Evolutionary conservation across 2,113 vertebrate genomes (phyloP).

Genomic region (Brachyhypopomus gauderio): DNA sequence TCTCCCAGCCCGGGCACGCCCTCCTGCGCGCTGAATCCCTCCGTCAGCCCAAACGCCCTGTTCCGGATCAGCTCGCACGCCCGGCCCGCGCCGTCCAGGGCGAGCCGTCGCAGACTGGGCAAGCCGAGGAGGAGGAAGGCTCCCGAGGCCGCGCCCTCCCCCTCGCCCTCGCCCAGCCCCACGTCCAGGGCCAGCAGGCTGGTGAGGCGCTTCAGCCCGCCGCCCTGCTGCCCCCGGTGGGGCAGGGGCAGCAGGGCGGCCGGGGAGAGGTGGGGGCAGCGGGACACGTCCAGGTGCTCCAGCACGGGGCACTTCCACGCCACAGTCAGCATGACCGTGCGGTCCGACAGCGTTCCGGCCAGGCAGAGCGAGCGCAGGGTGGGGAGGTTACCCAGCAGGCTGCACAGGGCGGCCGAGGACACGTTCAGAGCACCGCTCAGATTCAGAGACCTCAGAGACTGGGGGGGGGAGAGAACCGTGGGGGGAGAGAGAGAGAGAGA

Average conservation of each 20-base stretch:
- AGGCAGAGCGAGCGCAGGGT: constrained; percentile 68
- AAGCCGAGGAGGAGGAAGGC: constrained; percentile 71
- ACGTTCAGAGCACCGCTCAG: constrained; percentile 69
- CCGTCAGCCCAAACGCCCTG: constrained; percentile 52
- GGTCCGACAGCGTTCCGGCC: constrained; percentile 65
- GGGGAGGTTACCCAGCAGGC: constrained; percentile 63
- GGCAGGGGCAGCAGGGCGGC: constrained; percentile 59
- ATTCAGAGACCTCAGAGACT: constrained; percentile 70
- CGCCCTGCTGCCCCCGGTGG: background rate
- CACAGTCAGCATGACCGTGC: constrained; percentile 57
- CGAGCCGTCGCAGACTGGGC: constrained; percentile 65
- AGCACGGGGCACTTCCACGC: constrained; percentile 57
- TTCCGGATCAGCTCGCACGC: constrained; percentile 66
- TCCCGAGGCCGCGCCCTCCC: constrained; percentile 55
- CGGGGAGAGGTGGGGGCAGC: constrained; percentile 67
- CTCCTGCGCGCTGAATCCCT: constrained; percentile 59
- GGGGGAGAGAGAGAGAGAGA: background rate
- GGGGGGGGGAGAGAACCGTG: constrained; percentile 19
- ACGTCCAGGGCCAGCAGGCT: constrained; percentile 73
- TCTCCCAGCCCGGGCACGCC: constrained; percentile 59
- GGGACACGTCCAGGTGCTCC: constrained; percentile 70
- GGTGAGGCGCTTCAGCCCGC: constrained; percentile 52
- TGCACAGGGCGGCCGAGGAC: constrained; percentile 61
- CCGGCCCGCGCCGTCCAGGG: constrained; percentile 65
- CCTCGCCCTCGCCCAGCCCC: constrained; percentile 66